A percentile compares a stretch with the other conserved stretches of the same genome.
Conservation (phyloP, 35 echinoderm and acorn worm genomes). For the Ptychodera flava region DNA sequence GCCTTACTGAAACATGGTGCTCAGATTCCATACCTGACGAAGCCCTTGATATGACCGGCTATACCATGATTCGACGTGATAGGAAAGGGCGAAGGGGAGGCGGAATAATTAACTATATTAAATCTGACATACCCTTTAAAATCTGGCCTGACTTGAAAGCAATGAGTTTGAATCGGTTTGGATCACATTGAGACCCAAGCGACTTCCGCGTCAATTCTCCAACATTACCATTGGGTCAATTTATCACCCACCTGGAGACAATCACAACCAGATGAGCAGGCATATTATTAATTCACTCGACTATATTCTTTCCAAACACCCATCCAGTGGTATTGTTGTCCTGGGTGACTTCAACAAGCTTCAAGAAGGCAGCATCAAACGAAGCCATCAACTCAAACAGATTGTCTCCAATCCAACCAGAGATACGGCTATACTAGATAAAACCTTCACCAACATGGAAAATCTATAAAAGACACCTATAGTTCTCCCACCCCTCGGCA, state of each 20-base stretch:
- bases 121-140: not conserved
- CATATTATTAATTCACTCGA: not conserved
- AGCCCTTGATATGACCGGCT: not conserved
- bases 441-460: not conserved
- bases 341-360: not conserved
- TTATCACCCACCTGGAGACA: not conserved
- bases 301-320: not conserved
- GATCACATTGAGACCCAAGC: not conserved
- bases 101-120: not conserved
- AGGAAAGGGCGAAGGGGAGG: not conserved
- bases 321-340: not conserved
- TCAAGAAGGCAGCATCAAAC: not conserved
- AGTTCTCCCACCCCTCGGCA: not conserved
- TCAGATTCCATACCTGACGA: not conserved
- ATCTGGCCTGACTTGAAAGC: not conserved
- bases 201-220: not conserved
- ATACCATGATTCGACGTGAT: not conserved
- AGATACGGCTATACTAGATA: not conserved
- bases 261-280: not conserved
- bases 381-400: not conserved
- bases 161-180: not conserved
- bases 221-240: not conserved
- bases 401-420: not conserved
- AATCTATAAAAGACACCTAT: not conserved
- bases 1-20: not conserved